Evolutionary conservation across 2,113 vertebrate genomes (phyloP), one percentile per base, ranked within the genome.

Genomic region (Charadrius vociferus): DNA sequence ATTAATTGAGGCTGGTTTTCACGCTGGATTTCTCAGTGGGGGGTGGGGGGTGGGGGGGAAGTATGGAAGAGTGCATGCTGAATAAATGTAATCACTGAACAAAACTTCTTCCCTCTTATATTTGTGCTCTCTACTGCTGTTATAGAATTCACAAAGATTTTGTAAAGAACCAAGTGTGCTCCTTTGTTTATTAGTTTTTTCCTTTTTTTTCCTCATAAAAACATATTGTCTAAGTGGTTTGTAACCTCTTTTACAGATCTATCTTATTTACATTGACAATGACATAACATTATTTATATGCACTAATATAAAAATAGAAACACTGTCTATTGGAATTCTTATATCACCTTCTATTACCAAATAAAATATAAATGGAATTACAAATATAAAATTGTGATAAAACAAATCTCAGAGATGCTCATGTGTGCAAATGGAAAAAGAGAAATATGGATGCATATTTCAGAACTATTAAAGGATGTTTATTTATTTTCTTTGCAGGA

Each of bases 41-140:
- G 16, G 43, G 41, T 43, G 12, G 43, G 4, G 2, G 1, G 3
- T 18, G 14, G 3, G 2, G 1, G 3, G 6, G 26, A 29, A 21
- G 9, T 83, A 59, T 24, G 45, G 45, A 39, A 43, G 21, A 5
- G 3, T 22, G 4, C 5, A 12, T n/a, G 19, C 5, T 88, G 20
- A 27, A 45, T 71, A 65, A 65, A 58, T 58, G 7, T 30, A 45
- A 47, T 45, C 43, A 52, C 12, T n/a, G 34, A 63, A 27, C 14
- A 63, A 75, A 63, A 32, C 8, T 32, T 45, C 36, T 52, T 19
- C 18, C 23, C 2, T 52, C 36, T 58, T 55, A 4, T 30, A 22
- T 39, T 78, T 65, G 58, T 13, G 49, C n/a, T 82, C 12, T 43
- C n/a, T 45, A 16, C 39, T 82, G 10, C 16, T 37, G 12, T 61